Evolutionary conservation across 2,797 vertebrate species (phyloP).

Genomic region (Eurystomus glaucurus): DNA sequence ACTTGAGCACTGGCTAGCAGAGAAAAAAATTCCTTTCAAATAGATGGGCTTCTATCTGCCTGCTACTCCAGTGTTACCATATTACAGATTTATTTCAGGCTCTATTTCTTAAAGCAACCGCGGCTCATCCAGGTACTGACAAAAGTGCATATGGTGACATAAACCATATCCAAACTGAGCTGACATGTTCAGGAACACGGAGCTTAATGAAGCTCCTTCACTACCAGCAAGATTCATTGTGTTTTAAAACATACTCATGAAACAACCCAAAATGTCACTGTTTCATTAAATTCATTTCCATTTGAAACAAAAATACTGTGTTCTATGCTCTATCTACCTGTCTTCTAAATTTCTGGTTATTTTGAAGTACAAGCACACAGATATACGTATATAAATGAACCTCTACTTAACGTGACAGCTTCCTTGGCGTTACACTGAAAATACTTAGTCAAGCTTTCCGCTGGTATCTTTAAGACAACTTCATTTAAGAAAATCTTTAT

Average conservation of each 20-base stretch:
- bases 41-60: not conserved
- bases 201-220: not conserved
- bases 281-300: not conserved
- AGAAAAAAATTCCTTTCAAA: not conserved
- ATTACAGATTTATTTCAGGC: not conserved
- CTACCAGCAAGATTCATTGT: not conserved
- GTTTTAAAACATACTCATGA: not conserved
- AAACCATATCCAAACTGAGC: not conserved
- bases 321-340: fast-evolving
- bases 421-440: not conserved
- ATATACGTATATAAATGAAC: not conserved
- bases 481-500: not conserved
- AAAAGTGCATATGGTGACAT: not conserved
- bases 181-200: not conserved
- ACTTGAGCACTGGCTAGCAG: not conserved
- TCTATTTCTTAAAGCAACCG: not conserved
- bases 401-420: not conserved
- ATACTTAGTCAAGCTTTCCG: not conserved
- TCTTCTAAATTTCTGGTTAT: not conserved
- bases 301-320: not conserved
- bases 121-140: not conserved
- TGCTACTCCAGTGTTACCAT: fast-evolving
- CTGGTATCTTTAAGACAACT: not conserved
- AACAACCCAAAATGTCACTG: not conserved
- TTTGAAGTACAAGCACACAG: not conserved